Conservation (phyloP, 2,113 vertebrate genomes). For the Cettia cetti region DNA sequence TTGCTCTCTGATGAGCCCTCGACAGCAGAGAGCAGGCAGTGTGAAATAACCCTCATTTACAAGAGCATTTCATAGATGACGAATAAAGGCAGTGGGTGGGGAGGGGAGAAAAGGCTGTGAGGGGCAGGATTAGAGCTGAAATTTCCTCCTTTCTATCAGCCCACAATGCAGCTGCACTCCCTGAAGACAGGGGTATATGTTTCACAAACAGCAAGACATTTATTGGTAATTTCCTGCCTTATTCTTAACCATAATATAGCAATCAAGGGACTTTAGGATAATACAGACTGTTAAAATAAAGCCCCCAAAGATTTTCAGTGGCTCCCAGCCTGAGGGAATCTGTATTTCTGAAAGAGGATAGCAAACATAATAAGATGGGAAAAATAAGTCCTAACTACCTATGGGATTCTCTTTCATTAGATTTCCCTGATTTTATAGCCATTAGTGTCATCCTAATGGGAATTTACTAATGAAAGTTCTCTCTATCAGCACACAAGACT, state of each 20-base stretch:
- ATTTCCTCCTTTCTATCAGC: background rate
- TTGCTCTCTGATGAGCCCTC: background rate
- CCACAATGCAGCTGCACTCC: background rate
- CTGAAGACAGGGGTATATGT: background rate
- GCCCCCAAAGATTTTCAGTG: background rate
- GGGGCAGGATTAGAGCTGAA: background rate
- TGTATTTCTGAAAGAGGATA: conserved; percentile 3
- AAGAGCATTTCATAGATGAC: background rate
- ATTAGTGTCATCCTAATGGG: conserved; percentile 31
- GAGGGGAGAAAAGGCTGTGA: background rate
- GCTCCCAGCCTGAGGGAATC: background rate
- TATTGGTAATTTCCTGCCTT: conserved; percentile 1
- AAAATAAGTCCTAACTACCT: conserved; percentile 42
- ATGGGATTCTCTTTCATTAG: conserved; percentile 39
- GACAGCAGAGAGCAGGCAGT: background rate
- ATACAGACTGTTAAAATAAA: background rate
- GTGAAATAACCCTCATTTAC: conserved; percentile 10
- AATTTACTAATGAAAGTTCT: conserved; percentile 36
- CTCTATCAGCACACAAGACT: background rate
- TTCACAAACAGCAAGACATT: conserved; percentile 16
- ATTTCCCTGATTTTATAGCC: conserved; percentile 22
- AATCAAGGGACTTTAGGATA: background rate
- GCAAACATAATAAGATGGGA: background rate
- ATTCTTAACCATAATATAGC: background rate
- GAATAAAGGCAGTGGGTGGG: background rate